phyloP scores from a whole-genome alignment of 2,113 vertebrate species.

The Dinomys branickii region DNA sequence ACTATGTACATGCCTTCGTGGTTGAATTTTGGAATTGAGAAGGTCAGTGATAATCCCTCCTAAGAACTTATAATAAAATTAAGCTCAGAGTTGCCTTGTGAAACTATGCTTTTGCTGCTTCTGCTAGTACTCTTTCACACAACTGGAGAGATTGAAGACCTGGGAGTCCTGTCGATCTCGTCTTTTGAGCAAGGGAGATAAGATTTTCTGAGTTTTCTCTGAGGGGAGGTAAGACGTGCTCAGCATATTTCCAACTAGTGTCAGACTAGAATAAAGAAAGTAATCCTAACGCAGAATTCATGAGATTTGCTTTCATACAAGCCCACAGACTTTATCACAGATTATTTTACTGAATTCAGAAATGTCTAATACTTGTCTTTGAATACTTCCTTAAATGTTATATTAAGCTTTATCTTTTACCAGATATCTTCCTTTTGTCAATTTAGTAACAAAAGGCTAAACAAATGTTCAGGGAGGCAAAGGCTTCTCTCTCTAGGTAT shows the following conservation, averaged over 20 bases:
- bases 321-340: background rate
- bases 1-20: background rate
- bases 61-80: background rate
- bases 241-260: background rate
- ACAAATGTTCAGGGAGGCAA: no score
- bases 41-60: background rate
- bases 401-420: no score
- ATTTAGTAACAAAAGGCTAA: no score
- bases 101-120: background rate
- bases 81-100: background rate
- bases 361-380: background rate
- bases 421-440: no score
- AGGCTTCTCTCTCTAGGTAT: background rate
- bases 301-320: background rate
- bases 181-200: background rate
- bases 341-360: background rate
- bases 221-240: background rate
- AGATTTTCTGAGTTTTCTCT: background rate
- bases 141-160: background rate
- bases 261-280: background rate
- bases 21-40: background rate
- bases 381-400: background rate
- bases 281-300: background rate
- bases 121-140: background rate
- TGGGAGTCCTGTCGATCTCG: background rate